Evolutionary conservation across 2,113 vertebrate genomes (phyloP), one percentile per base, ranked within the genome.

Genomic region (Lepisosteus oculatus): DNA sequence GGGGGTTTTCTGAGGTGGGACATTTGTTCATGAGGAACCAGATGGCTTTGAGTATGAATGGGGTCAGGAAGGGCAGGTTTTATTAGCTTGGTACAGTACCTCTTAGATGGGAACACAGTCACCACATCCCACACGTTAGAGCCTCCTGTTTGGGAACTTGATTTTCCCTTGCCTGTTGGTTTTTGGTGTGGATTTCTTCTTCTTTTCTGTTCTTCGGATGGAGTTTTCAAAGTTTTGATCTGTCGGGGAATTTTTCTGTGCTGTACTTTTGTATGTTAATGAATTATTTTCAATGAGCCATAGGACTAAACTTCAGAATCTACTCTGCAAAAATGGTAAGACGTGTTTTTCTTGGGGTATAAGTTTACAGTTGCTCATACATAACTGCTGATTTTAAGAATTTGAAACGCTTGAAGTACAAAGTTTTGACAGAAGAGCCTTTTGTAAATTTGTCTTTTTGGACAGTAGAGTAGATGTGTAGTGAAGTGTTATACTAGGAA

Each of bases 21-120:
- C 74, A 72, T 76, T 76, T 76, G 74, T 65, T 74, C 72, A 29
- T 47, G 47, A 72, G 74, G 66, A 72, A 72, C 74, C 74, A 76
- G 74, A 76, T 72, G 74, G 74, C 68, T 68, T 72, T 64, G 66
- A n/a, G 70, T 65, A 59, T 76, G 67, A 72, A 76, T 65, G 70
- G 66, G 70, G 71, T 68, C 70, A 76, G 67, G 70, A 72, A 69
- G 70, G 61, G 43, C 74, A 72, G 47, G 54, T 41, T 72, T 55
- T 72, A 65, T 72, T 70, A 65, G 12, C 61, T 47, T 64, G 66
- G 66, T 59, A 57, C 67, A 74, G 72, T 74, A 43, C 61, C 70
- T 61, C 44, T 61, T 15, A 64, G 11, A 43, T 43, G 61, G 47
- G 51, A 71, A 67, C 57, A 12, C 65, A 65, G 47, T 51, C 47